Evolutionary conservation across 2,797 vertebrate genomes (phyloP), one percentile per base, ranked within the genome.

Genomic region (Tiaroga cobitis): DNA sequence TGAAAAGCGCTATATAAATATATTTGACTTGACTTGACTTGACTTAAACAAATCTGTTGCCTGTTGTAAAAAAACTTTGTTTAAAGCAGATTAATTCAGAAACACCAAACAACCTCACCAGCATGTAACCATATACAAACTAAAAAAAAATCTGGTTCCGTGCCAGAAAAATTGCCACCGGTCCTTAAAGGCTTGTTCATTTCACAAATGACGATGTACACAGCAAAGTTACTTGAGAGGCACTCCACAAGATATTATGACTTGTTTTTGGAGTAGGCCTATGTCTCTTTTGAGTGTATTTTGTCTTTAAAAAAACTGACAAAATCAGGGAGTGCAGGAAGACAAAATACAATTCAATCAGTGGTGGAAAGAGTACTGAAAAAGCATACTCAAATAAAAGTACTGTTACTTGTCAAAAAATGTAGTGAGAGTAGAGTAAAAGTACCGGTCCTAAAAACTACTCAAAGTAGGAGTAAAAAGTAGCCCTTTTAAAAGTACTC

Each of bases 11-110:
- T n/a, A n/a, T n/a, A n/a, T n/a, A n/a, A n/a, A n/a, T n/a, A n/a
- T n/a, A n/a, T n/a, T n/a, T n/a, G n/a, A n/a, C n/a, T n/a, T n/a
- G n/a, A n/a, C n/a, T n/a, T n/a, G n/a, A n/a, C n/a, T n/a, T n/a
- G n/a, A n/a, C n/a, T n/a, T 75, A 82, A 85, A 86, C 51, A 18
- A 69, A 85, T 79, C 77, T 67, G 29, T 29, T 29, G 74, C n/a
- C 24, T 39, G 73, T 65, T 39, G 49, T 69, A 75, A 79, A 82
- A 88, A 69, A 1, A 69, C 81, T 82, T 63, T 76, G 32, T 83
- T 76, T 59, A 69, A 80, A 43, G 69, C 80, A 41, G 51, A 68
- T 80, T 85, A 82, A 78, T 65, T 51, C 46, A 46, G 65, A 77
- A 81, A 81, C 65, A 70, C 18, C 15, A 46, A 56, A 39, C 63